Evolutionary conservation across 2,888 invertebrate genomes (phyloP).

Genomic region (Orchesella flavescens): DNA sequence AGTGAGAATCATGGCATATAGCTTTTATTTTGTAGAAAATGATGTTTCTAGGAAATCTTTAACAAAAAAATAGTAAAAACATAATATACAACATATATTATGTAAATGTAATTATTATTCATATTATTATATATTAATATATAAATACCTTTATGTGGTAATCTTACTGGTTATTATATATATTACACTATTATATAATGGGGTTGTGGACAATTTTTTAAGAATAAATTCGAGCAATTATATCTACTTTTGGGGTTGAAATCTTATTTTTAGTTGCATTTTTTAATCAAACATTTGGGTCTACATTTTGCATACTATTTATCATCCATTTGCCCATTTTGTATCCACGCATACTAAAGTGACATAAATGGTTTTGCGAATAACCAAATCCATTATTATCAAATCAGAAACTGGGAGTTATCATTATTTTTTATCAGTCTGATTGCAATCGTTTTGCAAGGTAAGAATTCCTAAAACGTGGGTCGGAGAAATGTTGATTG

Average conservation of each 20-base stretch:
- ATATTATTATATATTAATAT: constrained; percentile 31
- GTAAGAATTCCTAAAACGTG: too few relatives aligned
- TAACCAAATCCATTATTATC: too few relatives aligned
- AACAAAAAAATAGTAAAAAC: constrained; percentile 56
- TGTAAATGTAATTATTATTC: constrained; percentile 1
- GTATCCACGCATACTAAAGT: too few relatives aligned
- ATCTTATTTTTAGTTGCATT: too few relatives aligned
- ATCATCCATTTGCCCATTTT: too few relatives aligned
- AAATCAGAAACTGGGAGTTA: too few relatives aligned
- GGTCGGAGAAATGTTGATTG: too few relatives aligned
- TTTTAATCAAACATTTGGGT: too few relatives aligned
- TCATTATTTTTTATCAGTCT: too few relatives aligned
- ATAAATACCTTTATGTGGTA: constrained; percentile 40
- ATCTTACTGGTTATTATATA: constrained; percentile 59
- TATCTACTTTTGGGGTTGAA: constrained; percentile 25
- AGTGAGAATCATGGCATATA: constrained; percentile 52
- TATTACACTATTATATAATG: constrained; percentile 49
- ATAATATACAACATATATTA: constrained; percentile 36
- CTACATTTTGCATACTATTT: too few relatives aligned
- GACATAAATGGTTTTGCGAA: too few relatives aligned
- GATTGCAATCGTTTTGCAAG: too few relatives aligned
- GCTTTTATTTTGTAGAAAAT: constrained; percentile 62
- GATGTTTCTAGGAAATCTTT: constrained; percentile 47
- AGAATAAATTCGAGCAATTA: constrained; percentile 62
- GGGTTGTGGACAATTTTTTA: constrained; percentile 63